Base-by-base conservation (phyloP, 2,888 invertebrate genomes). In the Apamea epomidion region DNA sequence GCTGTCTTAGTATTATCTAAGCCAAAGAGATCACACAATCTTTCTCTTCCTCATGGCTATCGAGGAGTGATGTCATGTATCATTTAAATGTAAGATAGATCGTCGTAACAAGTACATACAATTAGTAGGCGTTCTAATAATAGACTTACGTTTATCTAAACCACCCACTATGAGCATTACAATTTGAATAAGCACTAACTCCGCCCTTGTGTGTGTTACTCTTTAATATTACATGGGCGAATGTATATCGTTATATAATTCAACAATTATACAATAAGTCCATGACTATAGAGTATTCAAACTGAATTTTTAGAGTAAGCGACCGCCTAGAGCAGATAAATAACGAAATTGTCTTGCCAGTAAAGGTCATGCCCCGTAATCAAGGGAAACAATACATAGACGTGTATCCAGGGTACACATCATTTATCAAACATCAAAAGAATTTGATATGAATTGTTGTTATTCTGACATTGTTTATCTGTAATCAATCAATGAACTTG, bases 21-120 rank as follows among this genome's bases (percentile, higher is more conserved):
- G 87, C 85, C 69, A 85, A 88, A 85, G 87, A 89, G 80, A 90
- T 90, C 83, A 85, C 87, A 85, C 83, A 85, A 83, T 92, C 90
- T 92, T 91, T 91, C 90, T 90, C 92, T 92, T 92, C 91, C 90
- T 88, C 76, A 76, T 87, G 72, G 76, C 84, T 85, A 87, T 87
- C 75, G 74, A 76, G 54, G 73, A 80, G 74, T 85, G 81, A 82
- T 88, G 87, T 85, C 85, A 88, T 86, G 81, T 85, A 84, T 82
- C 76, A 86, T 90, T 88, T 81, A 86, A 83, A 90, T 87, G 78
- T 84, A 82, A 84, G 74, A 81, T 75, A 72, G 21, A 80, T 82
- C 37, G 78, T 81, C 76, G 81, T 76, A 86, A 81, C 80, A 76
- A 87, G 74, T 73, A 84, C 37, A 0, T 71, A 65, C 82, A 82